Conservation (phyloP, 2,888 invertebrate species). For the Cantharis rustica region DNA sequence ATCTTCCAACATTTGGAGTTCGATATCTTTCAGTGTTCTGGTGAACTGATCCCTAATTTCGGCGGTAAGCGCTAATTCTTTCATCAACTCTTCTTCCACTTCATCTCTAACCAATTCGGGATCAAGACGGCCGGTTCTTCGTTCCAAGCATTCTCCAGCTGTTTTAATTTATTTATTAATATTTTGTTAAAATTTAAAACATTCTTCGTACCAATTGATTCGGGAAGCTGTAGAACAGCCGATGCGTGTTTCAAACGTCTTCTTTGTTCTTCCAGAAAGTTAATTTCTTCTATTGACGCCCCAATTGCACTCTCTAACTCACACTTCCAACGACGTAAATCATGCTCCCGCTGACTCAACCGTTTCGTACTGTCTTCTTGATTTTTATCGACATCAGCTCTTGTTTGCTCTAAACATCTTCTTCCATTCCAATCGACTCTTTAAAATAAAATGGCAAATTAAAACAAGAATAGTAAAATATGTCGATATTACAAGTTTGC, state of each 20-base stretch:
- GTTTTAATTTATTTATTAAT: neutral
- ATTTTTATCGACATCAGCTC: constrained; percentile 68
- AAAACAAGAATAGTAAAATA: neutral
- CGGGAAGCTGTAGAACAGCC: constrained; percentile 70
- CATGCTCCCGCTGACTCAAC: constrained; percentile 67
- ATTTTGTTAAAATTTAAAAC: neutral
- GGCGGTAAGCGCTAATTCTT: constrained; percentile 72
- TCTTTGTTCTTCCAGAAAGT: constrained; percentile 69
- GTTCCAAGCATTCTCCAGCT: constrained; percentile 74
- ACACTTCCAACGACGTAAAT: constrained; percentile 76
- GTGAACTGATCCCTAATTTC: constrained; percentile 69
- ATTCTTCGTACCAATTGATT: constrained; percentile 66
- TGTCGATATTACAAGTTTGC: constrained; percentile 44
- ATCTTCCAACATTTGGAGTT: constrained; percentile 72
- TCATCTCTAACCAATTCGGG: constrained; percentile 76
- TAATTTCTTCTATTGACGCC: constrained; percentile 72
- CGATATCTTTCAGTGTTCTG: constrained; percentile 68
- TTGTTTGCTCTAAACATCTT: constrained; percentile 67
- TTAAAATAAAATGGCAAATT: constrained; percentile 1
- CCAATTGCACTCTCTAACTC: constrained; percentile 73
- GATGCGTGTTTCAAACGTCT: constrained; percentile 71
- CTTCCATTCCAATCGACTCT: constrained; percentile 63
- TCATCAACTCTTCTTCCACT: constrained; percentile 77
- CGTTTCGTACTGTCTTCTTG: constrained; percentile 71
- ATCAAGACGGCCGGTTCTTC: constrained; percentile 70